phyloP scores from a whole-genome alignment of 2,888 invertebrate genomes.

The Parthenolecanium corni region DNA sequence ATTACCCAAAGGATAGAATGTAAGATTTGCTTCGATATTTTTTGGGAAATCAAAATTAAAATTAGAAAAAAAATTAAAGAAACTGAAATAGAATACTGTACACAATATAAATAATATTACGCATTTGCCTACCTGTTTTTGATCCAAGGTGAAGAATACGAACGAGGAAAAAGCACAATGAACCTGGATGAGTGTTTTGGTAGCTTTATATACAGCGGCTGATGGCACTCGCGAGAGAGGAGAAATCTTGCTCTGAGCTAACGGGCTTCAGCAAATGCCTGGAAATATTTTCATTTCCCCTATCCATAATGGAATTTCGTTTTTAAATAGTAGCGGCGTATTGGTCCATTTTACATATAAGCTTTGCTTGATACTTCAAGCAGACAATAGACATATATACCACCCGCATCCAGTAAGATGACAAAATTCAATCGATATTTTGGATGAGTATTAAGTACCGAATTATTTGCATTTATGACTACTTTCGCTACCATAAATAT shows the following conservation, averaged over 20 bases:
- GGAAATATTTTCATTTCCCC: neutral
- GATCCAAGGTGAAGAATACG: constrained; percentile 2
- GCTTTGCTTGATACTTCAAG: too few relatives aligned
- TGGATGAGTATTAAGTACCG: too few relatives aligned
- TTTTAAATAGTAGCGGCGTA: constrained; percentile 4
- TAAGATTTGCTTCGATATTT: too few relatives aligned
- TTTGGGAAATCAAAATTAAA: too few relatives aligned
- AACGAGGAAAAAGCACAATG: constrained; percentile 15
- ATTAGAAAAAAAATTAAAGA: too few relatives aligned
- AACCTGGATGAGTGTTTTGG: constrained; percentile 14
- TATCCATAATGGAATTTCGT: neutral
- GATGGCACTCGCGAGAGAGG: constrained; percentile 14
- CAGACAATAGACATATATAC: too few relatives aligned
- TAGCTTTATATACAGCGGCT: constrained; percentile 1
- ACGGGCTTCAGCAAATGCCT: constrained; percentile 17
- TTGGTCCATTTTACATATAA: neutral
- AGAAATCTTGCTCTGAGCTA: constrained; percentile 21
- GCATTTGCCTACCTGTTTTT: constrained; percentile 9
- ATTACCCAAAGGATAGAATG: too few relatives aligned
- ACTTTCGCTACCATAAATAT: too few relatives aligned
- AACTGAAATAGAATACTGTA: too few relatives aligned
- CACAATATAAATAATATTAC: too few relatives aligned
- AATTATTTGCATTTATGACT: too few relatives aligned
- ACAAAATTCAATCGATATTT: neutral
- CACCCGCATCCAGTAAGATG: constrained; percentile 21